These are phyloP conservation scores for Lepidurus couesii DNA, from an alignment of 1,140 invertebrate genomes.

Conservation along the genomic window DNA sequence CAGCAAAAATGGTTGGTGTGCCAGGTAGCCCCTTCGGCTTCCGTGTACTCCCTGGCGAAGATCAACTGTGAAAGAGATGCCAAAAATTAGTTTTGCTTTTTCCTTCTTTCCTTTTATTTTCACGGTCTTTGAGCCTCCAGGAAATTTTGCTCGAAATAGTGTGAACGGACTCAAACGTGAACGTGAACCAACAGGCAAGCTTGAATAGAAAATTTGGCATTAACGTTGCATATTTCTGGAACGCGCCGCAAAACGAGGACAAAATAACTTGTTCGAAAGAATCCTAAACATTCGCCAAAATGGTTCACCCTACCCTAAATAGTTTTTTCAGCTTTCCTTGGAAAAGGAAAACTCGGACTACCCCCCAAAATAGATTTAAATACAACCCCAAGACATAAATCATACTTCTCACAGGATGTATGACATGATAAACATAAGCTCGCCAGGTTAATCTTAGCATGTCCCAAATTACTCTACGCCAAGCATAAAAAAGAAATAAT, in stretches of 20 bases:
- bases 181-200: background rate
- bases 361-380: no score
- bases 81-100: constrained; percentile 31
- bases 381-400: no score
- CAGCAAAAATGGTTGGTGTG: constrained; percentile 86
- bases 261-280: background rate
- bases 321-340: background rate
- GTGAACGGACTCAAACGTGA: background rate
- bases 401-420: background rate
- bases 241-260: background rate
- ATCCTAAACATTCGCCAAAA: background rate
- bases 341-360: no score
- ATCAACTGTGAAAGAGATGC: constrained; percentile 55
- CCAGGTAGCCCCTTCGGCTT: constrained; percentile 71
- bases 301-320: background rate
- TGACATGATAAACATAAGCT: background rate
- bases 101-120: background rate
- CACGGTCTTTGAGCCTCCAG: background rate
- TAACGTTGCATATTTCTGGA: background rate
- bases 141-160: background rate
- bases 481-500: background rate
- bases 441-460: background rate
- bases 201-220: background rate
- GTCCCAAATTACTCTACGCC: background rate
- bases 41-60: constrained; percentile 74